phyloP scores from a whole-genome alignment of 23 tunicate genomes.

The Botrylloides violaceus region DNA sequence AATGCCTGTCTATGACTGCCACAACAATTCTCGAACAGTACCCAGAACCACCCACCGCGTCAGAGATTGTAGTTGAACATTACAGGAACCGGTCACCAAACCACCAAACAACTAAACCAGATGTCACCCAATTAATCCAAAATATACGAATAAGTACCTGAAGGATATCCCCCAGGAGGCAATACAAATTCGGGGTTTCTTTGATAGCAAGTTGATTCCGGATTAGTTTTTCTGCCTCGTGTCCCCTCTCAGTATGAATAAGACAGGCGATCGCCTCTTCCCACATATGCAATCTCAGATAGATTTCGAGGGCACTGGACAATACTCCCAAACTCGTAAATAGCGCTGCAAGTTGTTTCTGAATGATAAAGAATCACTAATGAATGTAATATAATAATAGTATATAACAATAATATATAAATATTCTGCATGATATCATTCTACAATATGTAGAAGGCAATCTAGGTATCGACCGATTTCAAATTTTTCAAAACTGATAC shows the following conservation, averaged over 20 bases:
- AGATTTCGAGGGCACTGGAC: conserved; percentile 55
- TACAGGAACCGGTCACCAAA: neutral
- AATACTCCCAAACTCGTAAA: conserved; percentile 52
- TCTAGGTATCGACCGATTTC: too few relatives aligned
- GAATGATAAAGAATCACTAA: too few relatives aligned
- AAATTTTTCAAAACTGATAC: too few relatives aligned
- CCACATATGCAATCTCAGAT: conserved; percentile 76
- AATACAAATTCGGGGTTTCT: conserved; percentile 61
- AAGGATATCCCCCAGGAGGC: conserved; percentile 66
- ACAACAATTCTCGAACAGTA: too few relatives aligned
- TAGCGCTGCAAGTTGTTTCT: conserved; percentile 71
- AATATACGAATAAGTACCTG: conserved; percentile 34
- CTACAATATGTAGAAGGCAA: too few relatives aligned
- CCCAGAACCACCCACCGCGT: neutral
- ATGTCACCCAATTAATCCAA: neutral
- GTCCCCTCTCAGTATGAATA: conserved; percentile 34
- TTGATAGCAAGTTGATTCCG: conserved; percentile 30
- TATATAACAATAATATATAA: too few relatives aligned
- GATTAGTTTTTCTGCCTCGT: conserved; percentile 42
- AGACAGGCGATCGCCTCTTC: conserved; percentile 75
- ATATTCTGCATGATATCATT: too few relatives aligned
- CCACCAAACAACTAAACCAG: neutral
- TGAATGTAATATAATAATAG: too few relatives aligned
- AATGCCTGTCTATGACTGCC: too few relatives aligned
- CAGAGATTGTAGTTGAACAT: neutral